phyloP scores from a whole-genome alignment of 2,113 vertebrate species.

The Brachyhypopomus occidentalis region DNA sequence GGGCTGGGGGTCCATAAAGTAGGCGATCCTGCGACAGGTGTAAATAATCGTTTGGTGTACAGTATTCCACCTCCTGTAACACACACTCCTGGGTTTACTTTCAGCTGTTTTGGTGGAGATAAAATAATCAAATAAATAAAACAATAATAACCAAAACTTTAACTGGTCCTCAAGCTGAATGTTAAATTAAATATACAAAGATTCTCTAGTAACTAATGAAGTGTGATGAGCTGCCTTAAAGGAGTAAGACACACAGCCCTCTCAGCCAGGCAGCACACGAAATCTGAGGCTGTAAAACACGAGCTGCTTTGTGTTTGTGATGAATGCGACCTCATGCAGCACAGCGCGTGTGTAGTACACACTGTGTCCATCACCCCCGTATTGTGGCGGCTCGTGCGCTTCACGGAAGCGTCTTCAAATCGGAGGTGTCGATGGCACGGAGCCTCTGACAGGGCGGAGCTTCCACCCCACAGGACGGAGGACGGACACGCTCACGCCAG shows the following conservation, averaged over 20 bases:
- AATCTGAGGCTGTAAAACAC: slow-evolving; percentile 13
- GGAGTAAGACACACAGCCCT: background rate
- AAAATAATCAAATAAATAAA: too few species aligned
- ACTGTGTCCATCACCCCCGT: slow-evolving; percentile 10
- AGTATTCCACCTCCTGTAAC: too few species aligned
- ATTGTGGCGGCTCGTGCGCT: slow-evolving; percentile 13
- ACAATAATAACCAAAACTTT: background rate
- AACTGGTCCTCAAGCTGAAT: background rate
- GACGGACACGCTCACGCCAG: slow-evolving; percentile 20
- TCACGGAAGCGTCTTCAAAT: slow-evolving; percentile 28
- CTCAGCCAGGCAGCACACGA: background rate
- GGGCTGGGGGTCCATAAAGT: background rate
- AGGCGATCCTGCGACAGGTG: background rate
- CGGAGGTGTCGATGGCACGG: background rate
- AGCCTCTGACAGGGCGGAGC: too few species aligned
- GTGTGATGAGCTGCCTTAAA: background rate
- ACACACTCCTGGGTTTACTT: too few species aligned
- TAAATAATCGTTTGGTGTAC: background rate
- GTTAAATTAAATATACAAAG: too few species aligned
- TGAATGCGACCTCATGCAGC: slow-evolving; percentile 19
- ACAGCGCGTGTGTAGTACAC: background rate
- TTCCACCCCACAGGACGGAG: too few species aligned
- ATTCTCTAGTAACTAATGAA: slow-evolving; percentile 1
- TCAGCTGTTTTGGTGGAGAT: too few species aligned
- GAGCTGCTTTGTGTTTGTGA: slow-evolving; percentile 21